Evolutionary conservation across 2,888 invertebrate species (phyloP), one percentile per base, ranked within the genome.

Genomic region (Spisula solida): DNA sequence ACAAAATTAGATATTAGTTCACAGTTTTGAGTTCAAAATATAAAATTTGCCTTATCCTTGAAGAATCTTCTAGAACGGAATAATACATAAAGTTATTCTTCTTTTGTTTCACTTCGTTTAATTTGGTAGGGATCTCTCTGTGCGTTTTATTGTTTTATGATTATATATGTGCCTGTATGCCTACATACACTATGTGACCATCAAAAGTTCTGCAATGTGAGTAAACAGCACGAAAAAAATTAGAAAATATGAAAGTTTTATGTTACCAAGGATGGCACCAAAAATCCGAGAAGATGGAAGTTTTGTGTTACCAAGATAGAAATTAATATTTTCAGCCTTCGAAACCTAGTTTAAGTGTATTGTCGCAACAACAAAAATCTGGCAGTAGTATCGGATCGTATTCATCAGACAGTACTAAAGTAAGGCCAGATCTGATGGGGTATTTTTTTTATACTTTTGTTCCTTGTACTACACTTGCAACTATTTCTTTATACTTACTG

Each of bases 311-410:
- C 60, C 31, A 18, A 31, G 75, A 75, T 70, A 20, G 51, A 83
- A 70, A 29, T 81, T 81, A 12, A 79, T 87, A 87, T 82, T 87
- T 90, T 84, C 92, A 92, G 92, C 70, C 88, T 48, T 86, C 90
- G 78, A 95, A 94, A 87, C 95, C 96, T 79, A 97, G 96, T 96
- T 97, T 96, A 93, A 94, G 95, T 87, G 95, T 95, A 88, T 95
- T 96, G 86, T 94, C 95, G 41, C 95, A 96, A 80, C 96, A 96
- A 87, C 94, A 95, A 91, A 96, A 95, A 80, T 92, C 93, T 60
- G 95, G 95, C 83, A 93, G 95, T 79, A 96, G 96, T 87, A 92
- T 96, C 85, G 96, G 96, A 78, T 96, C 97, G 78, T 97, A 96
- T 93, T 96, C 96, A 29, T 96, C 96, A 87, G 96, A 97, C 91